Conservation (phyloP, 2,113 vertebrate genomes). For the Bolborhynchus lineola region DNA sequence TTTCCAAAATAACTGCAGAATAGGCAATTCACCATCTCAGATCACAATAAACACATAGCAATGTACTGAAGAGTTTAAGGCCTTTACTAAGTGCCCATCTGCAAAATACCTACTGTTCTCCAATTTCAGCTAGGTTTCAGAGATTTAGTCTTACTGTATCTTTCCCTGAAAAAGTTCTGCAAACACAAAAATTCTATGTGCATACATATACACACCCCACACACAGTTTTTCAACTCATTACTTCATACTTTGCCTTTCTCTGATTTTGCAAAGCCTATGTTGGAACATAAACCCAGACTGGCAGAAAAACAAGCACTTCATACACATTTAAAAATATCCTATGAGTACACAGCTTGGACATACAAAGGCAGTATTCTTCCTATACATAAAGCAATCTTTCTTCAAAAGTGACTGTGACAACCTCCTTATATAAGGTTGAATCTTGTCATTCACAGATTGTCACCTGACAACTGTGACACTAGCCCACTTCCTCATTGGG, state of each 20-base stretch:
- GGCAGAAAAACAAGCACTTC: not conserved
- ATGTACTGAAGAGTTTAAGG: not conserved
- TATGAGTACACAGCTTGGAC: not conserved
- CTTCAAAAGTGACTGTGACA: not conserved
- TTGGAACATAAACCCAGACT: not conserved
- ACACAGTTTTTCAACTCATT: not conserved
- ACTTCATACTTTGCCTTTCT: not conserved
- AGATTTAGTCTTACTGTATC: not conserved
- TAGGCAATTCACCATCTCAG: not conserved
- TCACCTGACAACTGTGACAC: not conserved
- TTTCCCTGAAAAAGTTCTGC: not conserved
- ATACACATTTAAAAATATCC: not conserved
- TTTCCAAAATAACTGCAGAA: not conserved
- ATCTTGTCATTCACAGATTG: not conserved
- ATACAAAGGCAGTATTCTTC: not conserved
- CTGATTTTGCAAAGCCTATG: not conserved
- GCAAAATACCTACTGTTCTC: not conserved
- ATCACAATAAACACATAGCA: rapidly evolving
- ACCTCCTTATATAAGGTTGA: not conserved
- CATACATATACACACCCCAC: rapidly evolving
- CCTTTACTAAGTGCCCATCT: rapidly evolving
- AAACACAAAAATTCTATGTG: not conserved
- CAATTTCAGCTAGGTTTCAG: not conserved
- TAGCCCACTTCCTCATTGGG: not conserved
- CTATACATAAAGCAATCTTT: not conserved